Conservation (phyloP, 1,140 invertebrate species). For the Drosophila kepulauana region DNA sequence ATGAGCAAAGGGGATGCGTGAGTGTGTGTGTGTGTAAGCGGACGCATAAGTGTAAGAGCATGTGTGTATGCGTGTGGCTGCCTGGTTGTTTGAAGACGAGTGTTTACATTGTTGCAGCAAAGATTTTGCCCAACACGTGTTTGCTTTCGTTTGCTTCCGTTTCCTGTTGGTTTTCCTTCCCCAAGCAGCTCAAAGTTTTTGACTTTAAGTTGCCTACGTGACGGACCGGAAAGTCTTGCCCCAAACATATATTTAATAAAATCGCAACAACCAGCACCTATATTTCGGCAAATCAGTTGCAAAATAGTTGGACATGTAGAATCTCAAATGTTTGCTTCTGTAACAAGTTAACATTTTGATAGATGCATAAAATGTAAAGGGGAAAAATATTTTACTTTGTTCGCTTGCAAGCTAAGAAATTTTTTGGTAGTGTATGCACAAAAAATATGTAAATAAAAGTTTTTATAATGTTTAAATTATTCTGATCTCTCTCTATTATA, state of each 20-base stretch:
- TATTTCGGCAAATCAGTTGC: constrained; percentile 13
- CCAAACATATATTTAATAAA: constrained; percentile 28
- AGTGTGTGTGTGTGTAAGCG: constrained; percentile 5
- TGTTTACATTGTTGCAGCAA: constrained; percentile 75
- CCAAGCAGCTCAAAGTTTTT: constrained; percentile 31
- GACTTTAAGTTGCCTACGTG: constrained; percentile 52
- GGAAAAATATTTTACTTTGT: background rate
- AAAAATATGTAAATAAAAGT: too few species aligned
- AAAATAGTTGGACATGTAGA: constrained; percentile 2
- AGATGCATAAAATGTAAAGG: background rate
- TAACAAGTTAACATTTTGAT: constrained; percentile 1
- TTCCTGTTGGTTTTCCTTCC: constrained; percentile 47
- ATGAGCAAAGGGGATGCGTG: constrained; percentile 25
- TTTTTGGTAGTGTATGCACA: too few species aligned
- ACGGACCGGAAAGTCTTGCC: constrained; percentile 19
- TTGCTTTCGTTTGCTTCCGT: constrained; percentile 71
- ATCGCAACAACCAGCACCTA: background rate
- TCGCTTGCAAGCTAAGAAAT: background rate
- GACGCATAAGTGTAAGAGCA: constrained; percentile 5
- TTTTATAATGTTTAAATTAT: too few species aligned
- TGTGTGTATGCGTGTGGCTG: constrained; percentile 20
- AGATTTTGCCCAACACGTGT: constrained; percentile 75
- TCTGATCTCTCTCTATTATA: too few species aligned
- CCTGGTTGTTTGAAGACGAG: constrained; percentile 26
- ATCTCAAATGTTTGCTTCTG: background rate